Evolutionary conservation across 2,797 vertebrate genomes (phyloP), one percentile per base, ranked within the genome.

Genomic region (Sebastolobus alascanus): DNA sequence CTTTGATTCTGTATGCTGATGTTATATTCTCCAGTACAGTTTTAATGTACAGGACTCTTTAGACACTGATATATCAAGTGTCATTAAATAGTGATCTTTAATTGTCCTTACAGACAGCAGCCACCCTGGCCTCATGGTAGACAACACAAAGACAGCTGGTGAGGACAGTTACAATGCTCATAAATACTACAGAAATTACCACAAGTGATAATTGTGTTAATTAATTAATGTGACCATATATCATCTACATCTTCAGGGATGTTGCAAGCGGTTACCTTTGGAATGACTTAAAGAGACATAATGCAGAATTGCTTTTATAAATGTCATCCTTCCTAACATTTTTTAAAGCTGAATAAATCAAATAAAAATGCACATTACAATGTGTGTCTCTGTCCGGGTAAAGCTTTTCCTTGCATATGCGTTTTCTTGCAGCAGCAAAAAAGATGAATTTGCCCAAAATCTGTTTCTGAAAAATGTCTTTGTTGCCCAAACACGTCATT

Each of bases 401-500:
- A 60, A 73, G 18, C 9, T 55, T 27, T 14, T 52, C 43, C 56
- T 55, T 75, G 40, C 27, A 18, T 38, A 8, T 18, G 50, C 4
- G 9, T 59, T 71, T 75, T 37, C 58, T 31, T 58, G 25, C 7
- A 60, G 52, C 58, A 56, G 14, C 2, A 71, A 58, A 67, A 50
- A 66, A 50, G 5, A 58, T 6, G 7, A n/a, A 56, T 56, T 65
- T 55, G 22, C 8, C 46, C 16, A 14, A 67, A 9, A 50, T 50
- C 46, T 50, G 46, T 50, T 50, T n/a, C 46, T 50, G 46, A 50
- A 69, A 43, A 33, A 80, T 58, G 38, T n/a, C 66, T 75, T 54
- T 40, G 22, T 38, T 77, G 70, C 56, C 22, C 40, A 22, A 64
- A 66, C 46, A 63, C 3, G 0, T 73, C 43, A 20, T 31, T 8